These are phyloP conservation scores for Drosophila prosaltans DNA, from an alignment of 1,140 invertebrate species.

Conservation along the genomic window DNA sequence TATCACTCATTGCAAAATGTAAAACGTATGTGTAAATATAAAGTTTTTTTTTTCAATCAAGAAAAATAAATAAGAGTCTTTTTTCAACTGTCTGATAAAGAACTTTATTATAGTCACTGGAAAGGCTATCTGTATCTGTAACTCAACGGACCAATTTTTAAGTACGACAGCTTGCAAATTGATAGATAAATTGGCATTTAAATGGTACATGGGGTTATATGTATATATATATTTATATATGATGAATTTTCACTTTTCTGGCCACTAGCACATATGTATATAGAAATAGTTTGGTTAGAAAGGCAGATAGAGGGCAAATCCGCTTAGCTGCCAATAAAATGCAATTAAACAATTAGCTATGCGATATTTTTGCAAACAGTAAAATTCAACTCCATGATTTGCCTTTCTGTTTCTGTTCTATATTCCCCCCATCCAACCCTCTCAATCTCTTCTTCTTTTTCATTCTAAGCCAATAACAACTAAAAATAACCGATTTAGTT, in stretches of 20 bases:
- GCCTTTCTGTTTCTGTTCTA: neutral
- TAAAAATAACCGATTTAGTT: slow-evolving; percentile 10
- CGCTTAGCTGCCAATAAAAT: slow-evolving; percentile 57
- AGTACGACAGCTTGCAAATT: no score
- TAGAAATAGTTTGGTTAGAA: neutral
- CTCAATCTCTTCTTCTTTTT: neutral
- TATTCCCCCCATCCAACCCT: neutral
- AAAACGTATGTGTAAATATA: no score
- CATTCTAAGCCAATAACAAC: slow-evolving; percentile 6
- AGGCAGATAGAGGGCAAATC: slow-evolving; percentile 27
- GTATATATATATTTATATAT: no score
- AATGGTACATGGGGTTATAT: no score
- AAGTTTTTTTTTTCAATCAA: no score
- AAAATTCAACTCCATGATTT: slow-evolving; percentile 22
- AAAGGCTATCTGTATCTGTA: no score
- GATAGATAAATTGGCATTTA: no score
- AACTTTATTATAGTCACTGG: no score
- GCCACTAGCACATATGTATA: neutral
- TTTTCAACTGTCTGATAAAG: no score
- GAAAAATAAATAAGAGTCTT: no score
- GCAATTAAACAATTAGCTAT: slow-evolving; percentile 60
- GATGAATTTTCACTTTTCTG: neutral
- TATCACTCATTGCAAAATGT: no score
- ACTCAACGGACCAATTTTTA: no score
- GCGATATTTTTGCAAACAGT: slow-evolving; percentile 34